Evolutionary conservation across 2,888 invertebrate genomes (phyloP).

Genomic region (Apotomis capreana): DNA sequence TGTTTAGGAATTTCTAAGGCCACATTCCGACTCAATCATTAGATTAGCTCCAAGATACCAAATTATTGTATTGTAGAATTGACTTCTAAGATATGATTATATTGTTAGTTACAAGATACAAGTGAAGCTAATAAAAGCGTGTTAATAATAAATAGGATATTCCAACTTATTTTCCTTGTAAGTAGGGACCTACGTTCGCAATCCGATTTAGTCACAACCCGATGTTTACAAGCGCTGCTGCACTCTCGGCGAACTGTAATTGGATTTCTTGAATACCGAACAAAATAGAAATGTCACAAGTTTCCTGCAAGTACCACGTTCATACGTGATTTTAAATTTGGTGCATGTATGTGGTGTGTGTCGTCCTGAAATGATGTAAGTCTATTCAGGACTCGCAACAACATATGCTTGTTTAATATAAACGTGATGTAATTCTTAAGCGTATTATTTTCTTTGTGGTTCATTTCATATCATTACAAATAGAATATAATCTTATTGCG

Average conservation of each 20-base stretch:
- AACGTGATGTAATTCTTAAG: not conserved
- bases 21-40: no score
- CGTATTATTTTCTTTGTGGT: constrained; percentile 3
- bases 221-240: constrained; percentile 15
- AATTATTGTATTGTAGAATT: no score
- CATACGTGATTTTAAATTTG: not conserved
- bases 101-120: no score
- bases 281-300: not conserved
- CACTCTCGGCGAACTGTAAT: constrained; percentile 16
- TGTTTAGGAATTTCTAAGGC: no score
- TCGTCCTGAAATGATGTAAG: not conserved
- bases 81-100: no score
- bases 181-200: not conserved
- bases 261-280: constrained; percentile 6
- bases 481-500: not conserved
- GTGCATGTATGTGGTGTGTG: not conserved
- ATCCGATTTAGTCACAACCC: constrained; percentile 16
- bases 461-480: not conserved
- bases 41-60: no score
- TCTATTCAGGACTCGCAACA: not conserved
- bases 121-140: no score
- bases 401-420: constrained; percentile 1
- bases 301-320: not conserved
- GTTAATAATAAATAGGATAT: not conserved
- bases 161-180: constrained; percentile 8